Conservation (phyloP, 2,113 vertebrate species). For the Hystrix cristata region DNA sequence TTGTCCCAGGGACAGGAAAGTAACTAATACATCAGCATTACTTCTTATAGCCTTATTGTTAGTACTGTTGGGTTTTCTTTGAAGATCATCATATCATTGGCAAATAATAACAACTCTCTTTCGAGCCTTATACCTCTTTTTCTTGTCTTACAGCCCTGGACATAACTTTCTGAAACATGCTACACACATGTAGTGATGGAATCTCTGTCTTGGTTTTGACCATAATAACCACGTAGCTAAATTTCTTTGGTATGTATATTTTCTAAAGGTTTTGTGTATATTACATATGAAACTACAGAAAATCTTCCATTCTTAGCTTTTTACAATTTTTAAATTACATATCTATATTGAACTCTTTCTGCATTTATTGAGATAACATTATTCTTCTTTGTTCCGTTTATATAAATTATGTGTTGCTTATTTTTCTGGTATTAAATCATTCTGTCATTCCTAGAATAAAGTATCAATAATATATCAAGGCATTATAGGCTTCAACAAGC, state of each 20-base stretch:
- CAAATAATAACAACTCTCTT: background rate
- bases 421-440: too few relatives aligned
- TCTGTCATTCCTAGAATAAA: too few relatives aligned
- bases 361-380: background rate
- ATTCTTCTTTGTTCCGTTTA: slow-evolving; percentile 2
- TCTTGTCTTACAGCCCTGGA: slow-evolving; percentile 1
- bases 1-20: background rate
- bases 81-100: background rate
- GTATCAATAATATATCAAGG: too few relatives aligned
- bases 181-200: background rate
- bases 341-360: background rate
- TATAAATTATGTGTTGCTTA: too few relatives aligned
- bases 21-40: background rate
- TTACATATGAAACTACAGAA: background rate
- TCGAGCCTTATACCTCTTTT: background rate
- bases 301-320: slow-evolving; percentile 5
- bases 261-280: slow-evolving; percentile 26
- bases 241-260: background rate
- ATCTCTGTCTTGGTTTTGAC: slow-evolving; percentile 28
- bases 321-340: background rate
- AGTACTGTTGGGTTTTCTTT: background rate
- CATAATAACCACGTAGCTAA: background rate
- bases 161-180: background rate
- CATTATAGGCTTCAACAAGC: too few relatives aligned
- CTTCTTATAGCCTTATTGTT: background rate